These are phyloP conservation scores for Xylocampa areola DNA, from an alignment of 2,888 invertebrate species.

Conservation along the genomic window DNA sequence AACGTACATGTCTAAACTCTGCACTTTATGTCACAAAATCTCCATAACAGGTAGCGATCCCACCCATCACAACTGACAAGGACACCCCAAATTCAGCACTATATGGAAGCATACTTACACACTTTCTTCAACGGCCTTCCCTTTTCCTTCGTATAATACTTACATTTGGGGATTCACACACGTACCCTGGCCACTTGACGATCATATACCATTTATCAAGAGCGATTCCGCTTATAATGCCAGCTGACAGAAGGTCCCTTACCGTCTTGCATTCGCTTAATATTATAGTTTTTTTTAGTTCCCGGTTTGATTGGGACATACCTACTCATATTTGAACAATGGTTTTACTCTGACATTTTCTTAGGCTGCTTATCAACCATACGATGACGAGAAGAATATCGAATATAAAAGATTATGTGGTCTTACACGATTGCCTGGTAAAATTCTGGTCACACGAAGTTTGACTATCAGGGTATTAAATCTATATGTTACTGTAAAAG, in stretches of 20 bases:
- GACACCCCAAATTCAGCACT: slow-evolving; percentile 42
- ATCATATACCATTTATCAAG: slow-evolving; percentile 55
- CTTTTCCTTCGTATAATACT: slow-evolving; percentile 63
- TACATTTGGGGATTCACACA: slow-evolving; percentile 62
- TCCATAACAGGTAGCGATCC: background rate
- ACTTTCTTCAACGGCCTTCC: slow-evolving; percentile 57
- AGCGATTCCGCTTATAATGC: slow-evolving; percentile 53
- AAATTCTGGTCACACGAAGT: too few relatives aligned
- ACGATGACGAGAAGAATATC: too few relatives aligned
- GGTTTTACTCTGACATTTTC: too few relatives aligned
- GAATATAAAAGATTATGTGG: too few relatives aligned
- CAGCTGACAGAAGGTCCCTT: slow-evolving; percentile 38
- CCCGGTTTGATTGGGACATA: slow-evolving; percentile 9
- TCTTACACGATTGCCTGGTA: too few relatives aligned
- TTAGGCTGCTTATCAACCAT: too few relatives aligned
- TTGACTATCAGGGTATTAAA: too few relatives aligned
- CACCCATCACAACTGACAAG: slow-evolving; percentile 11
- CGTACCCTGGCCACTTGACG: slow-evolving; percentile 54
- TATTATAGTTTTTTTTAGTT: slow-evolving; percentile 24
- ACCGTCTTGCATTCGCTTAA: slow-evolving; percentile 1
- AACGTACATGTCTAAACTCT: too few relatives aligned
- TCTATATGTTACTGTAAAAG: too few relatives aligned
- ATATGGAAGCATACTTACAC: slow-evolving; percentile 32
- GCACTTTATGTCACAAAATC: slow-evolving; percentile 1
- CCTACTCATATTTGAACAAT: too few relatives aligned